Evolutionary conservation across 2,888 invertebrate genomes (phyloP), one percentile per base, ranked within the genome.

Genomic region (Bellardia bayeri): DNA sequence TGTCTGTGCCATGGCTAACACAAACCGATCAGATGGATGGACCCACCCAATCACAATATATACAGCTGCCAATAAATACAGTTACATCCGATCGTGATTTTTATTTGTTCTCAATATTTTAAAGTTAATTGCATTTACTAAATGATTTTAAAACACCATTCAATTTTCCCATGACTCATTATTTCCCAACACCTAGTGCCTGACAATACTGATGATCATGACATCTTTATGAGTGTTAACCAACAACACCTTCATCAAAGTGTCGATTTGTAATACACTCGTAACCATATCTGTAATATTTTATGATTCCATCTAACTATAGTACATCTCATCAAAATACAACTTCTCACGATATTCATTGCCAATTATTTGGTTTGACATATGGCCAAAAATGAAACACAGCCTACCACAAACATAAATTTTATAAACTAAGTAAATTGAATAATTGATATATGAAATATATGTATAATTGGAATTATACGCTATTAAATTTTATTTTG

Each of bases 181-280:
- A 45, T 49, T 42, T 63, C 14, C 54, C 61, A 61, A n/a, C 9
- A 56, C 5, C 37, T 4, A 37, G 6, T 23, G 16, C 23, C 11
- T 64, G 23, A 56, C 30, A 8, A 42, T 14, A 13, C 2, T 58
- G 33, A 23, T 75, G 75, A 80, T 80, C 74, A 80, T 85, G 85
- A 85, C 80, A 85, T 80, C 61, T 69, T 85, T 85, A 61, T 66
- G n/a, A 33, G 33, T 30, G 63, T 80, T 85, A 42, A 54, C 33
- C 45, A 75, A 75, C 66, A 79, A 42, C 58, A 74, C 49, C n/a
- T 51, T 23, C 8, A 72, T 45, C 45, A 72, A 63, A 81, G 16
- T 64, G 42, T 30, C 63, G 54, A 64, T 45, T 68, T 75, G 33
- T 16, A 42, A 54, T 23, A 9, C 4, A 13, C 3, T 49, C n/a